phyloP scores from a whole-genome alignment of 2,888 invertebrate species.

The Crioceris asparagi region DNA sequence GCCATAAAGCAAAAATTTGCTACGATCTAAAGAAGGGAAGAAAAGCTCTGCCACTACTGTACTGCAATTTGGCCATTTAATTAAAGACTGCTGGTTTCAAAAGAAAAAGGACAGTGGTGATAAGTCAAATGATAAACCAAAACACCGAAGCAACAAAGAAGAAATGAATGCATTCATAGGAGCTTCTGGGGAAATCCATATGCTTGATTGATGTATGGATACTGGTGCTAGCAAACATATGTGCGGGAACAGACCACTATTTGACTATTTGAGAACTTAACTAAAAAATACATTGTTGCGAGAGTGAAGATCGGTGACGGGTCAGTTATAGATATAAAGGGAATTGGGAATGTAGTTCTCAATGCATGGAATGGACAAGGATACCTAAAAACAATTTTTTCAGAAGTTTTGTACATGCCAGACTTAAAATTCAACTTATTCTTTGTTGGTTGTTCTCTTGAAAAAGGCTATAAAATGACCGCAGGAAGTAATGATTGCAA shows the following conservation, averaged over 20 bases:
- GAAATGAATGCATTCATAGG: constrained; percentile 8
- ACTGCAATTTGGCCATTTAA: constrained; percentile 5
- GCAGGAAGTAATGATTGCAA: constrained; percentile 16
- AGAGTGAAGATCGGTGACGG: constrained; percentile 19
- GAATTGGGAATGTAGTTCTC: constrained; percentile 13
- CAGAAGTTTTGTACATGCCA: constrained; percentile 16
- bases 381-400: constrained; percentile 16
- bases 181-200: neutral
- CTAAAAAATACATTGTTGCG: constrained; percentile 10
- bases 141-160: neutral
- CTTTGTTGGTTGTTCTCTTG: constrained; percentile 20
- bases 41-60: constrained; percentile 5
- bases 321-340: constrained; percentile 13
- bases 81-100: constrained; percentile 13
- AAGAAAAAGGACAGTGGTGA: constrained; percentile 1
- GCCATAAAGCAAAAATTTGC: constrained; percentile 10
- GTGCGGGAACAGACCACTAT: constrained; percentile 6
- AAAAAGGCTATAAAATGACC: constrained; percentile 18
- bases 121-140: neutral
- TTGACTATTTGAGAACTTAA: constrained; percentile 4
- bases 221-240: constrained; percentile 14
- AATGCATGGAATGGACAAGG: constrained; percentile 19
- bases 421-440: constrained; percentile 21
- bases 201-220: constrained; percentile 13
- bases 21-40: constrained; percentile 8